These are phyloP conservation scores for Timema cristinae DNA, from an alignment of 2,888 invertebrate genomes.

Conservation along the genomic window DNA sequence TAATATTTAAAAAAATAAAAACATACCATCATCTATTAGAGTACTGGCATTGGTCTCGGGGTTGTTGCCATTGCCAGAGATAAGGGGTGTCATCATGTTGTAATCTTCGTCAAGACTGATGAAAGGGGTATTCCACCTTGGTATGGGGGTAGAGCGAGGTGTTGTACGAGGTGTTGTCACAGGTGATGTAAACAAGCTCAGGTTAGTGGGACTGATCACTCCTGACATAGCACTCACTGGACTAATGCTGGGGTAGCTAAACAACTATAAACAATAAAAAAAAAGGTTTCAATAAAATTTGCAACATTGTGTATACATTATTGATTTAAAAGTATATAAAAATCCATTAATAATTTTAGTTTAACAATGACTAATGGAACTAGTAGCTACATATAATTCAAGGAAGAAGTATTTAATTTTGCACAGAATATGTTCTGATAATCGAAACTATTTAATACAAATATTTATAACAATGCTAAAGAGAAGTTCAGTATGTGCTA, in stretches of 20 bases:
- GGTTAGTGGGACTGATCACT: conserved; percentile 82
- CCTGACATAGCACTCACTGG: conserved; percentile 72
- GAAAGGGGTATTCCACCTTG: conserved; percentile 86
- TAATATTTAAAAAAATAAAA: conserved; percentile 7
- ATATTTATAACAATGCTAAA: too few relatives aligned
- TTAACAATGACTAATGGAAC: background rate
- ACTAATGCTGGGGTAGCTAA: conserved; percentile 85
- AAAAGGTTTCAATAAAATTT: too few relatives aligned
- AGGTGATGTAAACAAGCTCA: conserved; percentile 75
- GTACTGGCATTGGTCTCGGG: conserved; percentile 65
- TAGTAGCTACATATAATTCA: background rate
- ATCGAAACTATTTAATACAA: too few relatives aligned
- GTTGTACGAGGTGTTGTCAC: conserved; percentile 67
- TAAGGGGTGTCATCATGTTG: conserved; percentile 80
- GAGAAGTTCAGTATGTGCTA: too few relatives aligned
- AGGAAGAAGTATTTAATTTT: background rate
- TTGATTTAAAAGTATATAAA: background rate
- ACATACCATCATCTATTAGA: conserved; percentile 74
- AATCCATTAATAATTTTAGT: background rate
- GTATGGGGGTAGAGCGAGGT: conserved; percentile 53
- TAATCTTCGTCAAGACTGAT: conserved; percentile 91
- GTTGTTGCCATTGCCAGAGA: conserved; percentile 52
- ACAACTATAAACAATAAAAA: conserved; percentile 60
- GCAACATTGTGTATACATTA: too few relatives aligned
- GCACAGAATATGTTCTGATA: too few relatives aligned